Base-by-base conservation (phyloP, 1,140 invertebrate species). In the Nasonia giraulti region DNA sequence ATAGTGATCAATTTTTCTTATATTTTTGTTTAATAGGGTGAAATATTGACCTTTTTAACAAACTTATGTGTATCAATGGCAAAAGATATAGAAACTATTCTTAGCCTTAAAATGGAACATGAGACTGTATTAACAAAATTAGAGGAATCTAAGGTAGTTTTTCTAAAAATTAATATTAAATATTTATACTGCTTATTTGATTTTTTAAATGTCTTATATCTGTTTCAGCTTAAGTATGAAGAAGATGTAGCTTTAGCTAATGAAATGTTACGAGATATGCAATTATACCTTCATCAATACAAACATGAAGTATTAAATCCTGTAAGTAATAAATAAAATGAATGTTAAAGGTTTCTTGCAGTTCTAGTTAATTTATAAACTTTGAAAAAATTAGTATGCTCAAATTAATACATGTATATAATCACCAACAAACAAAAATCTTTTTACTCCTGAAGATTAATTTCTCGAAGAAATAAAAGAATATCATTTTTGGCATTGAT, bases 51-150 rank as follows among this genome's bases (percentile, higher is more conserved):
- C n/a, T 87, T 84, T 40, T 86, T 90, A 44, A 85, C 76, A 69
- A 89, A 86, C 77, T 87, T 87, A 75, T 88, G 88, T 80, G 62
- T 74, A 12, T 86, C 87, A 27, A 87, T 90, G 85, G 85, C 89
- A 77, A 88, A 89, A 71, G 90, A 90, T 69, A 86, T 87, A 55
- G 80, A 90, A 62, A 78, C 83, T 74, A 84, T 91, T 69, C 75
- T 31, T 6, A 86, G 86, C 23, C 86, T 90, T 78, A 90, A 90
- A 80, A 62, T 74, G 69, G 88, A 89, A 85, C 78, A 91, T 85
- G 50, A 84, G 20, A 82, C 3, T 76, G 74, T 81, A 50, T 37
- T 85, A 55, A 20, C 76, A 44, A 31, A 69, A 17, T 82, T 85
- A 37, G 76, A 76, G 31, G 73, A 76, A 66, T 27, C 79, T 47